A percentile compares a stretch with the other conserved stretches of the same genome.
Conservation (phyloP, 1,140 invertebrate species). For the Odontomachus brunneus region DNA sequence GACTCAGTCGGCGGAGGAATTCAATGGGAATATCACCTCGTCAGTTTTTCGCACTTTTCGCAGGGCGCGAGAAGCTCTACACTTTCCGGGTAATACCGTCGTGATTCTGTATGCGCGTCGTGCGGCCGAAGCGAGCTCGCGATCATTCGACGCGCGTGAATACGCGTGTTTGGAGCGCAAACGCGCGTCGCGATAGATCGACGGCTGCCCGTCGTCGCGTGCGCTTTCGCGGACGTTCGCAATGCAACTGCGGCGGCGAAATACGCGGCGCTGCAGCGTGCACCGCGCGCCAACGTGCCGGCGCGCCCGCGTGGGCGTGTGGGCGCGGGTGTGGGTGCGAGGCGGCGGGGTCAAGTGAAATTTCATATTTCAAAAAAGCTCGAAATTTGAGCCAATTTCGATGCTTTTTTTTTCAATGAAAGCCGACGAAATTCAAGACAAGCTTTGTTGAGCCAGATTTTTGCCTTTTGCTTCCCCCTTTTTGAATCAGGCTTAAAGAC, state of each 20-base stretch:
- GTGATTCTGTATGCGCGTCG: not conserved
- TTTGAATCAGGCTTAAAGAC: too few relatives aligned
- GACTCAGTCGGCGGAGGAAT: not conserved
- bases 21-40: not conserved
- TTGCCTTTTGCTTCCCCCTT: too few relatives aligned
- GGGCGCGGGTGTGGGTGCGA: not conserved
- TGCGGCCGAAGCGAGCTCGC: not conserved
- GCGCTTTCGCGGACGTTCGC: slow-evolving; percentile 48
- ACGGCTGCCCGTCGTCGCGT: slow-evolving; percentile 27
- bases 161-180: not conserved
- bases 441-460: too few relatives aligned
- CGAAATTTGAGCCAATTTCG: too few relatives aligned
- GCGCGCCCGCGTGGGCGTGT: not conserved
- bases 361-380: too few relatives aligned
- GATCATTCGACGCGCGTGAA: not conserved
- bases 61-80: not conserved
- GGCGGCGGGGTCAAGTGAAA: not conserved
- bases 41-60: not conserved
- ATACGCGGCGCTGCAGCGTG: slow-evolving; percentile 49
- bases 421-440: too few relatives aligned
- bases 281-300: slow-evolving; percentile 26
- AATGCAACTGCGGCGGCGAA: slow-evolving; percentile 48
- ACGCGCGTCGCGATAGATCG: not conserved
- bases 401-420: too few relatives aligned
- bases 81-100: not conserved